Evolutionary conservation across 2,113 vertebrate genomes (phyloP).

Genomic region (Hypanus sabinus): DNA sequence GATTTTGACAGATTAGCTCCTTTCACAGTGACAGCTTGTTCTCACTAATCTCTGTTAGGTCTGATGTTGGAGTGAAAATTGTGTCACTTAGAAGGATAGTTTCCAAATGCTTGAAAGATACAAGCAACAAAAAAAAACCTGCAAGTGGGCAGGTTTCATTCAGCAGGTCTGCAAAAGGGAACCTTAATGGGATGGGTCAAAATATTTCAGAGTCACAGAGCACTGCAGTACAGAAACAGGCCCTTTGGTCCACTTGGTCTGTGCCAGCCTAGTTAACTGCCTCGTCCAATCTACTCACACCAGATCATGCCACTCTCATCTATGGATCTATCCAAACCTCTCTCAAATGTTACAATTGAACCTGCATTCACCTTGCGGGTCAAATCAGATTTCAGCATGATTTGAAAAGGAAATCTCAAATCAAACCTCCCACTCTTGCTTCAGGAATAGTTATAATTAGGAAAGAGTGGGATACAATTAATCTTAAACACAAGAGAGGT

Average conservation of each 20-base stretch:
- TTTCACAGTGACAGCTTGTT: not conserved
- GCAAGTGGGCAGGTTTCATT: not conserved
- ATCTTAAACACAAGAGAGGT: too few relatives aligned
- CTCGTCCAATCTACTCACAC: too few relatives aligned
- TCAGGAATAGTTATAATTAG: not conserved
- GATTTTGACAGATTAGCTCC: not conserved
- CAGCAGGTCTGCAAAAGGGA: not conserved
- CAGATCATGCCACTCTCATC: too few relatives aligned
- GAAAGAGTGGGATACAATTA: not conserved
- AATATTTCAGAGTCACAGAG: not conserved
- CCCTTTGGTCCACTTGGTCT: too few relatives aligned
- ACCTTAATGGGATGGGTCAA: not conserved
- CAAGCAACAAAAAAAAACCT: not conserved
- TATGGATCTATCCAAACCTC: too few relatives aligned
- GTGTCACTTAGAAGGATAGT: slow-evolving; percentile 4
- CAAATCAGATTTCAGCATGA: not conserved
- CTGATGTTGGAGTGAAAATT: not conserved
- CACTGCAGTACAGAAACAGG: too few relatives aligned
- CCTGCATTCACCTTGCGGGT: too few relatives aligned
- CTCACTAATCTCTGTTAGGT: not conserved
- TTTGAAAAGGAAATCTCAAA: not conserved
- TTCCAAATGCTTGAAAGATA: not conserved
- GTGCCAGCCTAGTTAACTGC: too few relatives aligned
- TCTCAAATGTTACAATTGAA: too few relatives aligned
- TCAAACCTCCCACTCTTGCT: not conserved